Evolutionary conservation across 2,888 invertebrate species (phyloP).

Genomic region (Cataglyphis altisquamis): DNA sequence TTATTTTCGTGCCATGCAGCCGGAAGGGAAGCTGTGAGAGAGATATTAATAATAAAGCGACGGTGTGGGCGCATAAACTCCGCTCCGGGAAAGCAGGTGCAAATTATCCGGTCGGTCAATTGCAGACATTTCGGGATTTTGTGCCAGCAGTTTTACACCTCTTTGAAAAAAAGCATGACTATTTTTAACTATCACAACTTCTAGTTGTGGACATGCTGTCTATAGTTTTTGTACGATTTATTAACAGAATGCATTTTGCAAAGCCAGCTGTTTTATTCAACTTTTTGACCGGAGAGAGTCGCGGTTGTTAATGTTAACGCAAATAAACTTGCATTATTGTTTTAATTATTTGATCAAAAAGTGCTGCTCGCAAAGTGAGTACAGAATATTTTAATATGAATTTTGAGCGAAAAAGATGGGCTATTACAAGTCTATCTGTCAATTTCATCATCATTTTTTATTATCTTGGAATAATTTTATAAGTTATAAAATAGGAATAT

Average conservation of each 20-base stretch:
- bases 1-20: conserved; percentile 23
- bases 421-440: neutral
- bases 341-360: conserved; percentile 4
- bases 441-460: neutral
- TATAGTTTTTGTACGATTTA: conserved; percentile 5
- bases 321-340: conserved; percentile 20
- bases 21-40: conserved; percentile 11
- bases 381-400: neutral
- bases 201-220: neutral
- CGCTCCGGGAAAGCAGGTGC: conserved; percentile 9
- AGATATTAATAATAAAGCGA: conserved; percentile 30
- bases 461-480: neutral
- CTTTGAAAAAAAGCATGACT: conserved; percentile 19
- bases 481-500: neutral
- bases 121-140: conserved; percentile 21
- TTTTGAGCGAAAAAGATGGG: neutral
- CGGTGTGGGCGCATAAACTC: conserved; percentile 18
- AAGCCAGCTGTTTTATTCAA: conserved; percentile 10
- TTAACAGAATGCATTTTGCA: conserved; percentile 2
- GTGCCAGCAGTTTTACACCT: conserved; percentile 16
- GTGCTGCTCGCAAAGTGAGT: neutral
- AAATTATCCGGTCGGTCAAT: conserved; percentile 42
- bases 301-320: conserved; percentile 11
- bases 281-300: neutral
- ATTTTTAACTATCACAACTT: neutral